Base-by-base conservation (phyloP, 2,888 invertebrate genomes). In the Dolichopus griseipennis region DNA sequence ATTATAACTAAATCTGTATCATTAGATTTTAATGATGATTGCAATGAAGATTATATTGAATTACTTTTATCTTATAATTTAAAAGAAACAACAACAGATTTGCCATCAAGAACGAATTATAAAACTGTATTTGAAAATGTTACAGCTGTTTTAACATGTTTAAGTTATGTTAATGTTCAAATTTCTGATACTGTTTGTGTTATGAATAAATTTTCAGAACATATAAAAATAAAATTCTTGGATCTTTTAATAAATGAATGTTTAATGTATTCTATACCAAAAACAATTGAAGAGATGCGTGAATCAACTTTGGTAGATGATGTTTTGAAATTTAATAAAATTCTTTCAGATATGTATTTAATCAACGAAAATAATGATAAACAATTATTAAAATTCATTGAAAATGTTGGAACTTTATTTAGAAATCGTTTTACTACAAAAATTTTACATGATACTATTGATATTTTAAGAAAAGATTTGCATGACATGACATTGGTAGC, bases 391-490 rank as follows among this genome's bases (percentile, higher is more conserved):
- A 84, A 88, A 61, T 93, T 91, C 76, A 85, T 89, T 2, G 84
- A 86, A 34, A 88, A 92, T 78, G 86, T 93, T 69, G 90, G 93
- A 76, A 83, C 86, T 7, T 81, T 91, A 43, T 93, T 91, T 79
- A 88, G 91, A 43, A 87, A 90, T 75, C 91, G 90, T 75, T 88
- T 90, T 67, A 90, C 90, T 72, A 86, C 88, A 74, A 85, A 88
- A 72, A 88, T 91, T 71, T 78, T 91, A 68, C 85, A 86, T 68
- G 84, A 83, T 66, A 92, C 93, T 0, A 83, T 88, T 61, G 83
- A 80, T 70, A 87, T 94, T 65, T 92, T 94, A 87, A 85, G 87
- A 67, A 90, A 90, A 75, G 92, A 94, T 79, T 84, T 95, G 67
- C 92, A 93, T 78, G 86, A 88, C 72, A 88, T 89, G 73, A 85